These are phyloP conservation scores for Coenobita brevimanus DNA, from an alignment of 1,140 invertebrate genomes.

Conservation along the genomic window DNA sequence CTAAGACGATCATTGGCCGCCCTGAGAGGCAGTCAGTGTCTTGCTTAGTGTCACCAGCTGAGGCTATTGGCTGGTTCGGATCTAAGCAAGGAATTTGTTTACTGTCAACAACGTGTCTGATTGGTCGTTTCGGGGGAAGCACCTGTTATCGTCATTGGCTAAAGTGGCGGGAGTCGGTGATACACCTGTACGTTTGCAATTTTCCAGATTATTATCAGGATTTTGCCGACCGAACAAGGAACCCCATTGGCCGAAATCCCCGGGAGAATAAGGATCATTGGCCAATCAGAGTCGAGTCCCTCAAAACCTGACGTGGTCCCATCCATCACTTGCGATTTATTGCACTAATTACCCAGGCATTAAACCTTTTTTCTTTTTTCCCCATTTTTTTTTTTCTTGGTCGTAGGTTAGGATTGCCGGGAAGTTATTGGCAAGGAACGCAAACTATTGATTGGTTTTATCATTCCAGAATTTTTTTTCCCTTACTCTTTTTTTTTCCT, in stretches of 20 bases:
- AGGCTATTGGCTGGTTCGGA: slow-evolving; percentile 44
- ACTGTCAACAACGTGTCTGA: slow-evolving; percentile 27
- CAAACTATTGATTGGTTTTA: background rate
- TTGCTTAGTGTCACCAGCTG: slow-evolving; percentile 51
- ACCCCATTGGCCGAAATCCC: slow-evolving; percentile 36
- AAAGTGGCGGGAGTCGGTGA: background rate
- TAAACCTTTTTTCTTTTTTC: too few relatives aligned
- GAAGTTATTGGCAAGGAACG: slow-evolving; percentile 2
- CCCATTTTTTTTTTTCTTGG: slow-evolving; percentile 32
- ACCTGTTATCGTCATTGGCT: slow-evolving; percentile 15
- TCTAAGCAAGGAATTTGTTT: slow-evolving; percentile 41
- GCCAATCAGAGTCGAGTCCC: slow-evolving; percentile 36
- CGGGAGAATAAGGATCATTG: slow-evolving; percentile 22
- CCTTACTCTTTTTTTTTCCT: too few relatives aligned
- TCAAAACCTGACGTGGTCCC: slow-evolving; percentile 31
- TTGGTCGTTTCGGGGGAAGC: slow-evolving; percentile 22
- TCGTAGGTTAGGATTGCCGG: slow-evolving; percentile 10
- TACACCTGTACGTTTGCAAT: slow-evolving; percentile 5
- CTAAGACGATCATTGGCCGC: slow-evolving; percentile 31
- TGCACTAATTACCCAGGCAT: slow-evolving; percentile 34
- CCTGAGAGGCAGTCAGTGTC: background rate
- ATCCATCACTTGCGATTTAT: slow-evolving; percentile 46
- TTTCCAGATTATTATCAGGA: slow-evolving; percentile 38
- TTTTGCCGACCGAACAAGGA: slow-evolving; percentile 7
- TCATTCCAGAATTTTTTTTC: background rate